Evolutionary conservation across 37 sponge, comb jelly and placozoan species (phyloP).

Genomic region (Aphrocallistes beatrix): DNA sequence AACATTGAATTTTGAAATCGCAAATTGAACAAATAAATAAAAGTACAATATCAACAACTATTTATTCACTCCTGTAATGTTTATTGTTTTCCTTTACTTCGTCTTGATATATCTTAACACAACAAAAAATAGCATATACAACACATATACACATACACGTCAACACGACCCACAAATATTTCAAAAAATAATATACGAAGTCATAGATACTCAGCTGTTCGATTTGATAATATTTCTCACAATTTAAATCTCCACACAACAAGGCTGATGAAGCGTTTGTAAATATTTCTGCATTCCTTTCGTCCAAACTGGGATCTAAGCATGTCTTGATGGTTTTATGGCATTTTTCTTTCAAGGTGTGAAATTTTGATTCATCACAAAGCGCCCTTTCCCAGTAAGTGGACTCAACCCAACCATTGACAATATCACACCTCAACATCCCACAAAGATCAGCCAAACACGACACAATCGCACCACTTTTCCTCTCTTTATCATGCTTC

Average conservation of each 20-base stretch:
- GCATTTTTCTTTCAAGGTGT: neutral
- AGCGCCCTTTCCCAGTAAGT: neutral
- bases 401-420: neutral
- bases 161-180: neutral
- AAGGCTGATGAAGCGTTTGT: neutral
- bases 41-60: neutral
- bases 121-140: neutral
- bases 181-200: neutral
- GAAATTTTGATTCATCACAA: neutral
- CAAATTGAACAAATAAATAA: neutral
- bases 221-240: neutral
- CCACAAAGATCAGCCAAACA: conserved; percentile 19
- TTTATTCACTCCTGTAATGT: neutral
- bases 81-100: neutral
- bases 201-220: neutral
- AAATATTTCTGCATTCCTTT: neutral
- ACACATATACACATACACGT: neutral
- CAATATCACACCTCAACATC: neutral
- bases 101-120: neutral
- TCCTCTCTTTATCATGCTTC: neutral
- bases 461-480: neutral
- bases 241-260: neutral
- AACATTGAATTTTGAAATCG: no score
- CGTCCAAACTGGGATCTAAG: conserved; percentile 9
- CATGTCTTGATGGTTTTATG: neutral